Evolutionary conservation across 2,113 vertebrate species (phyloP), one percentile per base, ranked within the genome.

Genomic region (Tachycineta bicolor): DNA sequence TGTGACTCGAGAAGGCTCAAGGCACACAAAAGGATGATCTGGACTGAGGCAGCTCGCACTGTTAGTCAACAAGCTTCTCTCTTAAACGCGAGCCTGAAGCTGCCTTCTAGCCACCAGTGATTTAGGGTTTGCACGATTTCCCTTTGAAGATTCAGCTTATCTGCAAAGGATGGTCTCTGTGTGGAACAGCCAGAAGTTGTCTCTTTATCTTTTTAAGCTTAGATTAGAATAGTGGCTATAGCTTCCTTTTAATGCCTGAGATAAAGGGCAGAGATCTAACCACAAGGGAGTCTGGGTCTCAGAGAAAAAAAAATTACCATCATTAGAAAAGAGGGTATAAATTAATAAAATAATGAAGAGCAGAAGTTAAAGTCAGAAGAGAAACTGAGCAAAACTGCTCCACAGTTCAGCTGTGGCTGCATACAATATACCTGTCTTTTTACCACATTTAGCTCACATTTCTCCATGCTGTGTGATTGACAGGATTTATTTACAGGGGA

Each of bases 71-170:
- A 93, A 63, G 39, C 24, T 94, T 64, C 25, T 71, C 44, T 74
- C 49, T 92, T 78, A 78, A 52, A 46, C 14, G 24, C n/a, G n/a
- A 94, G 15, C 52, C 41, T 64, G 49, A 68, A 96, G 47, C 68
- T 86, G 56, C 41, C 37, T 92, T 60, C 63, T 74, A 41, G 39
- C 55, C 83, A 87, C 6, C 24, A 64, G 15, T 41, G 50, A 60
- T 47, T 73, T 87, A 53, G 24, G 47, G 43, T 93, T 77, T 86
- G n/a, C 60, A 75, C 59, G 22, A 89, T 46, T 92, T 89, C 44
- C 56, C 71, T 93, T 83, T 83, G 67, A 95, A 96, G 73, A 58
- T 83, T 83, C 60, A 75, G 25, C 56, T 88, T 92, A 87, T 88
- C 82, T 91, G 46, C 50, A 39, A 9, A 69, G 59, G 26, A 33